Percentiles rank a stretch among this genome's conserved stretches.
These are phyloP conservation scores for Eubasilissa regina DNA, from an alignment of 1,140 invertebrate species.

Conservation along the genomic window DNA sequence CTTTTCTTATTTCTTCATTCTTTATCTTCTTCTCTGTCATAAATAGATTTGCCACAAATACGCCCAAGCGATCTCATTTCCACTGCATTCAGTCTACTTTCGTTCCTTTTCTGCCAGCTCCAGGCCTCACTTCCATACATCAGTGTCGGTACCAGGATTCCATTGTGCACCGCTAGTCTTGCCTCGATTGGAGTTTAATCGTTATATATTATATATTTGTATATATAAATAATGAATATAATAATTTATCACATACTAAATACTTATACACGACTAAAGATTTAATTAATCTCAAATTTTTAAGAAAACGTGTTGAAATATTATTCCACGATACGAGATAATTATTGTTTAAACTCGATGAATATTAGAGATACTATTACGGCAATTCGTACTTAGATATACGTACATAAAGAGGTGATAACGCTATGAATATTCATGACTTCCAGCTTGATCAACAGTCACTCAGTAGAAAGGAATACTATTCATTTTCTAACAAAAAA, in stretches of 20 bases:
- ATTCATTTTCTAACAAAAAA: too few species aligned
- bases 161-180: too few species aligned
- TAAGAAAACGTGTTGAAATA: neutral
- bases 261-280: neutral
- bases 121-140: too few species aligned
- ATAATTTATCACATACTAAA: neutral
- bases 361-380: slow-evolving; percentile 35
- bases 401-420: slow-evolving; percentile 32
- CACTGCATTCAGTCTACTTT: too few species aligned
- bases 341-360: slow-evolving; percentile 12
- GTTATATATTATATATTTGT: too few species aligned
- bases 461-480: neutral
- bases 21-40: too few species aligned
- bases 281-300: neutral
- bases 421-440: slow-evolving; percentile 37
- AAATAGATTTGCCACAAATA: too few species aligned
- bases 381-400: slow-evolving; percentile 25
- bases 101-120: too few species aligned
- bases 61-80: too few species aligned
- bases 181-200: too few species aligned
- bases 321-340: slow-evolving; percentile 9
- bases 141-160: too few species aligned
- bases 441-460: slow-evolving; percentile 4
- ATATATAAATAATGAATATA: neutral
- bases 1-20: too few species aligned